Conservation (phyloP, 2,888 invertebrate species). For the Cactoblastis cactorum region DNA sequence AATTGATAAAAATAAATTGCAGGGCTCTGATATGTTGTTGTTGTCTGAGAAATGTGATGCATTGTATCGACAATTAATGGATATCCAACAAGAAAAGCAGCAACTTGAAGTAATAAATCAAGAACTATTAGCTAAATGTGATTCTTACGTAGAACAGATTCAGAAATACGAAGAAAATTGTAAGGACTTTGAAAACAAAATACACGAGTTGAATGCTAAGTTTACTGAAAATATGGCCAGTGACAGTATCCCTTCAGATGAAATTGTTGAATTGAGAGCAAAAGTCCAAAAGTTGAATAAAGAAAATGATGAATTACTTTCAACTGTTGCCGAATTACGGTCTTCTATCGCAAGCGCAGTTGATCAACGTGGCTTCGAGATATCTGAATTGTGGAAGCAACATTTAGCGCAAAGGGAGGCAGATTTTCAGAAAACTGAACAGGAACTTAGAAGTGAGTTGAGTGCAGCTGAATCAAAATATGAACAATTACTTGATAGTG, state of each 20-base stretch:
- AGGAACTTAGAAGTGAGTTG: constrained; percentile 72
- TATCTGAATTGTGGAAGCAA: constrained; percentile 85
- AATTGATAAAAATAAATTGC: constrained; percentile 22
- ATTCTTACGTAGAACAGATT: constrained; percentile 39
- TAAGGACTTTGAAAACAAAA: constrained; percentile 37
- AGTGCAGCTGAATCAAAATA: constrained; percentile 68
- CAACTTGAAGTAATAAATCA: constrained; percentile 42
- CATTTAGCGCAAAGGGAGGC: constrained; percentile 82
- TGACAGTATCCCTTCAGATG: constrained; percentile 19
- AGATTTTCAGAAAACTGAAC: constrained; percentile 78
- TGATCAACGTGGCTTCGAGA: constrained; percentile 83
- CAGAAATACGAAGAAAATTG: constrained; percentile 37
- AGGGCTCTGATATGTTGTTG: constrained; percentile 26
- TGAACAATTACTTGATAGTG: constrained; percentile 64
- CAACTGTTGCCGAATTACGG: constrained; percentile 66
- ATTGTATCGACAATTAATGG: constrained; percentile 46
- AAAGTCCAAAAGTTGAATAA: constrained; percentile 58
- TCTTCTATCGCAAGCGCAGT: constrained; percentile 74
- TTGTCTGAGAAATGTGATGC: constrained; percentile 38
- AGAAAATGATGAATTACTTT: constrained; percentile 66
- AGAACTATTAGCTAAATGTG: constrained; percentile 31
- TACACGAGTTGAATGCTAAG: constrained; percentile 46
- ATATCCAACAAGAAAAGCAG: constrained; percentile 56
- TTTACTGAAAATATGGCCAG: constrained; percentile 24
- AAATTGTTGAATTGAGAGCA: constrained; percentile 46